phyloP scores from a whole-genome alignment of 2,888 invertebrate genomes.

The Aporophyla lueneburgensis region DNA sequence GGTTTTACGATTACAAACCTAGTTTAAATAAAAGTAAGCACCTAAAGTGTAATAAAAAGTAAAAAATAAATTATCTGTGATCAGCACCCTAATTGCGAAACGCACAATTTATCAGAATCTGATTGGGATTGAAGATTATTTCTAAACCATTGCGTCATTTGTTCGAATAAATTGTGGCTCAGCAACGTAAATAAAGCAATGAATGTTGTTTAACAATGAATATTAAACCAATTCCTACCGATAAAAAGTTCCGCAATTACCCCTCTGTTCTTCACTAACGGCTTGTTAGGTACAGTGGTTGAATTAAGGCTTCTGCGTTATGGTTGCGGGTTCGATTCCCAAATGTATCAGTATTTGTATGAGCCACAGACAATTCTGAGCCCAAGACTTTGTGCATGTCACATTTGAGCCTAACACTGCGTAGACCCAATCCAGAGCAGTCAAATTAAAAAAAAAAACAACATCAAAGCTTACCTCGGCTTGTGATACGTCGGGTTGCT shows the following conservation, averaged over 20 bases:
- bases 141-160: too few species aligned
- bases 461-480: conserved; percentile 88
- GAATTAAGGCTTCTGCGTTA: not conserved
- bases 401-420: not conserved
- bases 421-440: not conserved
- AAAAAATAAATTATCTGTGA: conserved; percentile 2
- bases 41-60: conserved; percentile 18
- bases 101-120: too few species aligned
- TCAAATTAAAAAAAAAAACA: conserved; percentile 1
- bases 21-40: conserved; percentile 34
- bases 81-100: too few species aligned
- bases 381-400: not conserved
- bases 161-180: too few species aligned
- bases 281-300: not conserved
- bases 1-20: conserved; percentile 36
- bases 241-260: too few species aligned
- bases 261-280: conserved; percentile 5
- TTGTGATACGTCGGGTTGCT: conserved; percentile 94
- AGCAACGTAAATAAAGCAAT: too few species aligned
- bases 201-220: too few species aligned
- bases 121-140: too few species aligned
- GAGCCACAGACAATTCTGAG: not conserved
- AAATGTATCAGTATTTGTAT: not conserved
- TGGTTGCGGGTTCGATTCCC: not conserved
- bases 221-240: too few species aligned